A percentile compares a stretch with the other conserved stretches of the same genome.
These are phyloP conservation scores for Drosophila testacea DNA, from an alignment of 2,888 invertebrate genomes.

Conservation along the genomic window DNA sequence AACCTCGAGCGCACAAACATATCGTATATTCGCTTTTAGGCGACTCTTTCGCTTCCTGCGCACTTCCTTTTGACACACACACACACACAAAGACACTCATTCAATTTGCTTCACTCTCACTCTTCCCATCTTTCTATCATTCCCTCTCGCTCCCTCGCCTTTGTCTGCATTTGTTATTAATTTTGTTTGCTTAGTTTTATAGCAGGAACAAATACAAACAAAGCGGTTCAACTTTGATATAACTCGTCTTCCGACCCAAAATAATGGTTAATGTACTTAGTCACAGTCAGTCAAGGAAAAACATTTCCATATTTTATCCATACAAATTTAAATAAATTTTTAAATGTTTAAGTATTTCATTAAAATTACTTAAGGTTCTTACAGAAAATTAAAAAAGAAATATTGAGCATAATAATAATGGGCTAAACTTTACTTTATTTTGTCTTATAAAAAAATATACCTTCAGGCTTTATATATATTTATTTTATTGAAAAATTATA, in stretches of 20 bases:
- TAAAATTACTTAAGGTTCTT: too few species aligned
- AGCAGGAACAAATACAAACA: slow-evolving; percentile 72
- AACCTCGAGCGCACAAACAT: slow-evolving; percentile 35
- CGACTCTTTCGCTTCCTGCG: slow-evolving; percentile 56
- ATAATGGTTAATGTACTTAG: slow-evolving; percentile 19
- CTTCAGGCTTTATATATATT: too few species aligned
- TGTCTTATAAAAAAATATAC: too few species aligned
- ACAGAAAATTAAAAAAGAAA: too few species aligned
- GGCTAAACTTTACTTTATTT: too few species aligned
- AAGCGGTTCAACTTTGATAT: slow-evolving; percentile 50
- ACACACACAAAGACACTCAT: slow-evolving; percentile 8
- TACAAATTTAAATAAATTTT: too few species aligned
- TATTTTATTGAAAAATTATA: too few species aligned
- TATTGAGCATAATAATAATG: too few species aligned
- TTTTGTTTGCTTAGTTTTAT: slow-evolving; percentile 65
- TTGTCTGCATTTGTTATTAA: slow-evolving; percentile 34
- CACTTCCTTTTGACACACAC: slow-evolving; percentile 52
- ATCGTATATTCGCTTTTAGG: slow-evolving; percentile 46
- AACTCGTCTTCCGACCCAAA: slow-evolving; percentile 2
- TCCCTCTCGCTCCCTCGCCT: neutral
- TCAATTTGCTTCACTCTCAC: slow-evolving; percentile 10
- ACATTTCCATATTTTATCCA: too few species aligned
- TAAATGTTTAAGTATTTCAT: too few species aligned
- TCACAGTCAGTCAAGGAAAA: too few species aligned
- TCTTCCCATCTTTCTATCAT: neutral